Conservation (phyloP, 2,113 vertebrate genomes). For the Burhinus oedicnemus region DNA sequence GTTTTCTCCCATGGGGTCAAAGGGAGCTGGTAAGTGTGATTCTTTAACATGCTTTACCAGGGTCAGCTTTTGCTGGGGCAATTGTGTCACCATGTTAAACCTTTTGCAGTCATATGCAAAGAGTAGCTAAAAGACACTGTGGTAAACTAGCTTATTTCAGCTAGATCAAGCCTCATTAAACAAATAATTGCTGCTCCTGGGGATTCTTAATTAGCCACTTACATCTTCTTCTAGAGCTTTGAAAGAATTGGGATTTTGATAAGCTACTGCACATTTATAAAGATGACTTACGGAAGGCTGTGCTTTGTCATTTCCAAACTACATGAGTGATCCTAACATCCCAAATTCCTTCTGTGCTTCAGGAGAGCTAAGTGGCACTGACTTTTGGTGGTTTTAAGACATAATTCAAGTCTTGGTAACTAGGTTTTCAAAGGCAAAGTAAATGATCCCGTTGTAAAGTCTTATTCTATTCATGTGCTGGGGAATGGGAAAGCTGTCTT, state of each 20-base stretch:
- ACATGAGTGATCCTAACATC: background rate
- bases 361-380: background rate
- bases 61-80: background rate
- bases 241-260: background rate
- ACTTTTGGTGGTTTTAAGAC: background rate
- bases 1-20: background rate
- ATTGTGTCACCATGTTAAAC: background rate
- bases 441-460: background rate
- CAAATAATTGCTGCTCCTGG: background rate
- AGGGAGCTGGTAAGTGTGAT: background rate
- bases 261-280: background rate
- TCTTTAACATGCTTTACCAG: background rate
- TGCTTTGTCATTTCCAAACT: background rate
- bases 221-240: background rate
- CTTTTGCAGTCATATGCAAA: background rate
- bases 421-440: background rate
- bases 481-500: background rate
- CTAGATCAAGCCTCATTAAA: background rate
- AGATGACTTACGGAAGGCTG: background rate
- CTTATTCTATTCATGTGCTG: background rate
- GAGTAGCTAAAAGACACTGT: background rate
- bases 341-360: background rate
- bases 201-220: background rate
- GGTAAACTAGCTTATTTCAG: background rate
- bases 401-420: background rate